A percentile compares a stretch with the other conserved stretches of the same genome.
Evolutionary conservation across 2,113 vertebrate species (phyloP).

Genomic region (Pachypanchax playfairii): DNA sequence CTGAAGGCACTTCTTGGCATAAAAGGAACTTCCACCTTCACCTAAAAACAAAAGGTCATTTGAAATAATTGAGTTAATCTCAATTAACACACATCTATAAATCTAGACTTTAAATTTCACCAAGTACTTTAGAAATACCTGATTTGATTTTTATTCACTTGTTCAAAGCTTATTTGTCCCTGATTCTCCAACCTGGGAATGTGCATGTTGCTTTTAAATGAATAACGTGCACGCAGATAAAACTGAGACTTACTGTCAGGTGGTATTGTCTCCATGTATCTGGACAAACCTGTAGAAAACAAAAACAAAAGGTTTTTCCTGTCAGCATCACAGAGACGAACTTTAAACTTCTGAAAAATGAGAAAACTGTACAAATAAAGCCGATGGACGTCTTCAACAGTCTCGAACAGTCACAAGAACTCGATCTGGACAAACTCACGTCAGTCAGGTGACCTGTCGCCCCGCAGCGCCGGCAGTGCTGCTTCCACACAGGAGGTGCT

Average conservation of each 20-base stretch:
- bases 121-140: not conserved
- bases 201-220: not conserved
- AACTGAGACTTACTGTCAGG: conserved; percentile 58
- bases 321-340: not conserved
- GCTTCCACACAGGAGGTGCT: conserved; percentile 59
- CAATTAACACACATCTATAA: not conserved
- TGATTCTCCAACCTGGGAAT: not conserved
- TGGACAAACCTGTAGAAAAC: conserved; percentile 60
- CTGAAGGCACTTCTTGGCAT: conserved; percentile 11
- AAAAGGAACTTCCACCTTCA: conserved; percentile 37
- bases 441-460: conserved; percentile 66
- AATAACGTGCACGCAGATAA: not conserved
- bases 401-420: not conserved
- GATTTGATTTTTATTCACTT: too few species aligned
- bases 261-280: conserved; percentile 75
- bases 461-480: conserved; percentile 71
- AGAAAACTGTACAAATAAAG: conserved; percentile 26
- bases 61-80: not conserved
- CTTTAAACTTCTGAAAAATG: not conserved
- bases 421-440: conserved; percentile 49
- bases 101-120: not conserved
- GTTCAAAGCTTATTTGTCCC: not conserved
- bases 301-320: conserved; percentile 2
- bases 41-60: conserved; percentile 30
- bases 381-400: conserved; percentile 11